phyloP scores from a whole-genome alignment of 2,888 invertebrate genomes.

The Ochlodes sylvanus region DNA sequence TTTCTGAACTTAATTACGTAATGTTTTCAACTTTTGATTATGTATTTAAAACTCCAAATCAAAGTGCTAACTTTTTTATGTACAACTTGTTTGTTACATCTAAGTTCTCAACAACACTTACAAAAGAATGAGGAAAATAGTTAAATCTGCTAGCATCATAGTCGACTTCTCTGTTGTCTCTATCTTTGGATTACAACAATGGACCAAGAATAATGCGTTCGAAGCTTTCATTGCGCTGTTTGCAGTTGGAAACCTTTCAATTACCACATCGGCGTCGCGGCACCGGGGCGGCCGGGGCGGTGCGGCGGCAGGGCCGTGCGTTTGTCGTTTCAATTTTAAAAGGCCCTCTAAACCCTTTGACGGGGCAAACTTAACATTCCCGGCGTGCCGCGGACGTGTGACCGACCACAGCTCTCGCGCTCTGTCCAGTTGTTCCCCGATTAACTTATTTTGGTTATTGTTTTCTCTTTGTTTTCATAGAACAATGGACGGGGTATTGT shows the following conservation, averaged over 20 bases:
- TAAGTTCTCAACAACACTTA: no score
- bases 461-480: constrained; percentile 21
- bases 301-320: constrained; percentile 47
- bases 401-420: constrained; percentile 48
- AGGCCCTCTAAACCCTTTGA: constrained; percentile 75
- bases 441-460: constrained; percentile 16
- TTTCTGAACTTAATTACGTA: background rate
- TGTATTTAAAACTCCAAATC: no score
- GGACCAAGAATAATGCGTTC: constrained; percentile 38
- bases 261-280: constrained; percentile 58
- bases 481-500: background rate
- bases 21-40: no score
- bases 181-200: constrained; percentile 37
- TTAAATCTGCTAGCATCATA: background rate
- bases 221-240: constrained; percentile 41
- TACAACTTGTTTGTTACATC: no score
- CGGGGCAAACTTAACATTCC: constrained; percentile 74
- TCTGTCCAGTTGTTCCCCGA: constrained; percentile 34
- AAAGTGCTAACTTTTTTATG: no score
- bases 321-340: constrained; percentile 80
- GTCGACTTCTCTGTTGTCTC: background rate
- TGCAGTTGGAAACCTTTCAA: constrained; percentile 61
- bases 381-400: constrained; percentile 68
- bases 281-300: no score
- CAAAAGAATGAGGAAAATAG: no score